Percentiles rank a stretch among this genome's conserved stretches.
These are phyloP conservation scores for Mystacides longicornis DNA, from an alignment of 2,888 invertebrate species.

Conservation along the genomic window DNA sequence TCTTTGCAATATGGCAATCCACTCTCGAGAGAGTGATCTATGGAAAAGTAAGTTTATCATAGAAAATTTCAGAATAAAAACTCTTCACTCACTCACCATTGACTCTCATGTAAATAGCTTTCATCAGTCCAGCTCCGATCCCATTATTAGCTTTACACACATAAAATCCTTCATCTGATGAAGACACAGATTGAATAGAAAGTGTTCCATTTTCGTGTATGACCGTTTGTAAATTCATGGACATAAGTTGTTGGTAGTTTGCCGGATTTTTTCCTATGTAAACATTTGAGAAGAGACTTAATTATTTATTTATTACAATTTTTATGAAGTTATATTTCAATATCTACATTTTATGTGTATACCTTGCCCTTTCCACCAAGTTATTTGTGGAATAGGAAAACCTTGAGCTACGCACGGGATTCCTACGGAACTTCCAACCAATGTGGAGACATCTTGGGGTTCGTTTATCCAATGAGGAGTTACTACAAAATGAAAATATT, in stretches of 20 bases:
- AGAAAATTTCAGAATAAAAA: too few species aligned
- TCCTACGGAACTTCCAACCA: conserved; percentile 59
- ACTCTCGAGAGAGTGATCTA: too few species aligned
- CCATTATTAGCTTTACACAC: conserved; percentile 75
- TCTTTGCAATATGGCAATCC: too few species aligned
- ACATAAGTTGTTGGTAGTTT: conserved; percentile 50
- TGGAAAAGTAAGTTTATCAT: too few species aligned
- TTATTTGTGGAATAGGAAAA: conserved; percentile 59
- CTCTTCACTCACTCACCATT: too few species aligned
- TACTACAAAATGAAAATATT: conserved; percentile 46
- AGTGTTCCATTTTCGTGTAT: conserved; percentile 66
- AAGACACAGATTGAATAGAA: conserved; percentile 62
- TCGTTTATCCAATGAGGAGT: conserved; percentile 65
- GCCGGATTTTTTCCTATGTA: conserved; percentile 49
- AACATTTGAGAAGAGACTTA: not conserved
- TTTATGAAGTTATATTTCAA: not conserved
- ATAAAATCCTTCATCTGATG: conserved; percentile 77
- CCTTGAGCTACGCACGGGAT: conserved; percentile 69
- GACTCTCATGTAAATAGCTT: conserved; percentile 62
- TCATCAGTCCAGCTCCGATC: conserved; percentile 63
- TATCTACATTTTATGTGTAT: not conserved
- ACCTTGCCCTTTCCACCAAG: conserved; percentile 39
- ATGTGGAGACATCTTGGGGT: conserved; percentile 60
- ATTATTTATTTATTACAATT: not conserved
- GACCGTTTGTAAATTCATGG: conserved; percentile 47